Evolutionary conservation across 37 sponge, comb jelly and placozoan species (phyloP).

Genomic region (Theonella swinhoei): DNA sequence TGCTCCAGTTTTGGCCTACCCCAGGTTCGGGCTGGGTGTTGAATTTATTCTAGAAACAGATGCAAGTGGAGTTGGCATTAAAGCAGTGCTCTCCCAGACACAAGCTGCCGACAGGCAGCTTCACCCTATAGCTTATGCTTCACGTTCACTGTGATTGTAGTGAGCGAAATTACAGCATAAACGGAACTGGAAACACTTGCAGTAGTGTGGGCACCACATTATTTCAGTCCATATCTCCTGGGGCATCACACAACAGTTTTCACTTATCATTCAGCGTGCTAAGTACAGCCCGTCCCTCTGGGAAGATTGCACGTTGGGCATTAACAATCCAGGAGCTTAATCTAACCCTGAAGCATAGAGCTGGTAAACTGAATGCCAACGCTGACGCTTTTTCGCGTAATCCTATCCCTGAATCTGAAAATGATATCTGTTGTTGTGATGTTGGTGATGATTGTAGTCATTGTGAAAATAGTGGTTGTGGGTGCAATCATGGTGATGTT

Average conservation of each 20-base stretch:
- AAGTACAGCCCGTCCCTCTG: no score
- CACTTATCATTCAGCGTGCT: conserved; percentile 40
- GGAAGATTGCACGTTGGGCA: no score
- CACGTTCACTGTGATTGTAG: background rate
- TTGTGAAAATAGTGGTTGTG: no score
- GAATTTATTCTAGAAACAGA: conserved; percentile 43
- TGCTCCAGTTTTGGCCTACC: conserved; percentile 48
- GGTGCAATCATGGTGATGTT: no score
- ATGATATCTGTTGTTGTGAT: no score
- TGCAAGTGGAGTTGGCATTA: conserved; percentile 29
- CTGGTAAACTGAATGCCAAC: no score
- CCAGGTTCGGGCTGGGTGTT: background rate
- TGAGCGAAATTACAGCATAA: conserved; percentile 18
- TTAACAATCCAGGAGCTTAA: no score
- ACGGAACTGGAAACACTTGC: conserved; percentile 29
- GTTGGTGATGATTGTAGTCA: no score
- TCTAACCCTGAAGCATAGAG: no score
- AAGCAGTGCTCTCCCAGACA: conserved; percentile 35
- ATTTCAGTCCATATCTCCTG: conserved; percentile 26
- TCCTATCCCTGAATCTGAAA: no score
- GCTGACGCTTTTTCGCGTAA: no score
- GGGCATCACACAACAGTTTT: conserved; percentile 9
- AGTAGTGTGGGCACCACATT: no score
- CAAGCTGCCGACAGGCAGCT: conserved; percentile 3
- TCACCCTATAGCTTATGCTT: conserved; percentile 56